A percentile compares a stretch with the other conserved stretches of the same genome.
Conservation (phyloP, 2,797 vertebrate species). For the Ambastaia sidthimunki region DNA sequence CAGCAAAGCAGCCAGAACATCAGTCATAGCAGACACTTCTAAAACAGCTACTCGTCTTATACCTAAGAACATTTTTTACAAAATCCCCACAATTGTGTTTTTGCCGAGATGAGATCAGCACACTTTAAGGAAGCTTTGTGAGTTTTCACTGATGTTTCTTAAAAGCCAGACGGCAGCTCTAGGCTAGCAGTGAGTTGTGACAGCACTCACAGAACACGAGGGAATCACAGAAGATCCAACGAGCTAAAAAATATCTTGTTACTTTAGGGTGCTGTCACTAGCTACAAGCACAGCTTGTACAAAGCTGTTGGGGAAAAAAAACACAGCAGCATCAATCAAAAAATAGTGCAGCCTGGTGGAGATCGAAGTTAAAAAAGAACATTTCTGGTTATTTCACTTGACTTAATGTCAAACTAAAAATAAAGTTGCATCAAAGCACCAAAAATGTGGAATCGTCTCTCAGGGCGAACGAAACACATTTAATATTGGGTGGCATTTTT, state of each 20-base stretch:
- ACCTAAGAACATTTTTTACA: background rate
- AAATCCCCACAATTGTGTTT: background rate
- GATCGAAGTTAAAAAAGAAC: background rate
- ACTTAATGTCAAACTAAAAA: too few relatives aligned
- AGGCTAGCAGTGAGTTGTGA: background rate
- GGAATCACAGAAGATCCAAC: constrained; percentile 13
- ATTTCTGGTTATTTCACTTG: background rate
- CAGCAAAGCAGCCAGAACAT: background rate
- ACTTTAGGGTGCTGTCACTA: constrained; percentile 21
- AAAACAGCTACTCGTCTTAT: background rate
- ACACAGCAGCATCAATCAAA: background rate
- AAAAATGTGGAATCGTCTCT: too few relatives aligned
- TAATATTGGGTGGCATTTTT: too few relatives aligned
- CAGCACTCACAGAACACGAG: background rate
- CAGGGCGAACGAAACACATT: too few relatives aligned
- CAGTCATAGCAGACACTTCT: background rate
- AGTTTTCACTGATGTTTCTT: background rate
- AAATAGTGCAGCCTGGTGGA: background rate
- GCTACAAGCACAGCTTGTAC: background rate
- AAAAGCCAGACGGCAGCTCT: constrained; percentile 4
- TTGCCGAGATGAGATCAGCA: background rate
- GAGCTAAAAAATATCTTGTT: background rate
- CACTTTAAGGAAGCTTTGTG: background rate
- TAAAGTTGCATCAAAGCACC: too few relatives aligned
- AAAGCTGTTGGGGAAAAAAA: background rate